Percentiles rank a stretch among this genome's conserved stretches.
These are phyloP conservation scores for Megalurothrips usitatus DNA, from an alignment of 2,888 invertebrate genomes.

Conservation along the genomic window DNA sequence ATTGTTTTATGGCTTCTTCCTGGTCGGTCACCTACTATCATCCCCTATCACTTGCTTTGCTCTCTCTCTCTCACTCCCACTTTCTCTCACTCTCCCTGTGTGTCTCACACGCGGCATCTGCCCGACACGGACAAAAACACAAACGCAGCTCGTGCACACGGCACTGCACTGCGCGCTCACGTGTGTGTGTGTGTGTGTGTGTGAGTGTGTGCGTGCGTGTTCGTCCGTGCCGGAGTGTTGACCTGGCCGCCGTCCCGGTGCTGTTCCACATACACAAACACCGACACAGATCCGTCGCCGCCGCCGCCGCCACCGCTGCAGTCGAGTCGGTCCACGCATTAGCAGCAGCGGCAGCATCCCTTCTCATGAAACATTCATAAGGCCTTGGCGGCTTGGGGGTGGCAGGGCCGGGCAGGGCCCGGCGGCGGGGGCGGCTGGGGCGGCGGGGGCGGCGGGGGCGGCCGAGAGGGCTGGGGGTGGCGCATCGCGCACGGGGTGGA, in stretches of 20 bases:
- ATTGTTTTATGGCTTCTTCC: no score
- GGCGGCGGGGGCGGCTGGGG: no score
- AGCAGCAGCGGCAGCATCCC: background rate
- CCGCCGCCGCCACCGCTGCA: no score
- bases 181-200: slow-evolving; percentile 15
- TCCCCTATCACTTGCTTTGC: no score
- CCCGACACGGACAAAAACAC: background rate
- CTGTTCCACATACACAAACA: background rate
- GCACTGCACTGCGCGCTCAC: background rate
- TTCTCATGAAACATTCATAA: slow-evolving; percentile 24
- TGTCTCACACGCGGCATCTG: background rate
- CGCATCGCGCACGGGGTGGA: slow-evolving; percentile 12
- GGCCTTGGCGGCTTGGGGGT: slow-evolving; percentile 14
- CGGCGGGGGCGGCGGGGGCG: background rate
- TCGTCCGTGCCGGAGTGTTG: background rate
- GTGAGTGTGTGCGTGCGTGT: background rate
- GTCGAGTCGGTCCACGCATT: background rate
- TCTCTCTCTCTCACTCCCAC: background rate
- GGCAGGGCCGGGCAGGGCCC: background rate
- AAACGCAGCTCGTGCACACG: background rate
- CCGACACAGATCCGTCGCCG: background rate
- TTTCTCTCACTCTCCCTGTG: background rate
- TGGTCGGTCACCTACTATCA: no score
- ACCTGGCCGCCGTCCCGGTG: background rate
- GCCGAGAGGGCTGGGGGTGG: background rate